Evolutionary conservation across 2,113 vertebrate species (phyloP).

Genomic region (Callochromis pleurospilus): DNA sequence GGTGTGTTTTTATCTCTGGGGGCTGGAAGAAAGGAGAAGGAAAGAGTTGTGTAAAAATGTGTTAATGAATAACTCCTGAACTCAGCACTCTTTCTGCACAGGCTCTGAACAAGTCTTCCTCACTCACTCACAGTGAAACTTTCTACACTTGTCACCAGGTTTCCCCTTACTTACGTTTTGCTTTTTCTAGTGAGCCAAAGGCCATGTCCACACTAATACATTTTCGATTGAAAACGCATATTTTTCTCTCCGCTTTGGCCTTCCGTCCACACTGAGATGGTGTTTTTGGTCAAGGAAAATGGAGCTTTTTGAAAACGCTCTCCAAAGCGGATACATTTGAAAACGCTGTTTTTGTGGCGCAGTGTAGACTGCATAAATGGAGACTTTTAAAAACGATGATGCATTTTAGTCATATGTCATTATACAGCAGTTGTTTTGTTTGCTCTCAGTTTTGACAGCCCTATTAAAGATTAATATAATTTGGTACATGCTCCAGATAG

Average conservation of each 20-base stretch:
- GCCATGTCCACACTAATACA: neutral
- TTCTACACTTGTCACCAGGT: neutral
- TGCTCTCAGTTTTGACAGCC: neutral
- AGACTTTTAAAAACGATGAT: neutral
- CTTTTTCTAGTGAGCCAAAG: neutral
- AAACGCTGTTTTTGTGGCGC: neutral
- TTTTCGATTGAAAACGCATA: neutral
- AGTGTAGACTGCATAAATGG: neutral
- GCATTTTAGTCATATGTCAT: neutral
- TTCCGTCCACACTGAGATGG: neutral
- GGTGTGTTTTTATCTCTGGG: constrained; percentile 57
- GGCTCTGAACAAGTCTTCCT: neutral
- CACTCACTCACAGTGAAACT: neutral
- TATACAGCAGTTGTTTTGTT: neutral
- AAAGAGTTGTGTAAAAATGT: constrained; percentile 45
- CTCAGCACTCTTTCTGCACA: constrained; percentile 16
- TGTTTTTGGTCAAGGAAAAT: neutral
- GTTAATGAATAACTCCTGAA: constrained; percentile 66
- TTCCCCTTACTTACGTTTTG: neutral
- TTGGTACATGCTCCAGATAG: neutral
- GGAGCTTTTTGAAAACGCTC: neutral
- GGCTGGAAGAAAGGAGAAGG: constrained; percentile 38
- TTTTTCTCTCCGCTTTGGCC: neutral
- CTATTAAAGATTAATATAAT: neutral
- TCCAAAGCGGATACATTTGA: neutral